Base-by-base conservation (phyloP, 2,888 invertebrate genomes). In the Trichogramma dendrolimi region DNA sequence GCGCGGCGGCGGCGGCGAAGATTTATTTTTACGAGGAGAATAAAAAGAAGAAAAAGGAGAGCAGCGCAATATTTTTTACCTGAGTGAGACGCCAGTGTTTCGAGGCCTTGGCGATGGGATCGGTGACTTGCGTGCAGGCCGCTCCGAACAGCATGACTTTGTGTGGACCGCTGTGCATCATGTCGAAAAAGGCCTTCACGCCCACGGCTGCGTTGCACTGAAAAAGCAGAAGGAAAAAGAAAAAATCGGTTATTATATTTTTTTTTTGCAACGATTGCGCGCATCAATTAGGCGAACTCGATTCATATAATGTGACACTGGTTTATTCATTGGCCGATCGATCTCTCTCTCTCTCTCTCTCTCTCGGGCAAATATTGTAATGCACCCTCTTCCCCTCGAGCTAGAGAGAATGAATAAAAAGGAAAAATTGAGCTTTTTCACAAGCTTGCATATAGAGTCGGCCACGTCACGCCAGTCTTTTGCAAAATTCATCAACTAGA, bases 61-160 rank as follows among this genome's bases (percentile, higher is more conserved):
- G 8, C 8, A 5, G 51, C 10, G 4, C n/a, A 47, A 51, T 54
- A 10, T 39, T 11, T 49, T 73, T 75, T 80, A 92, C 92, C 87
- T 96, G 96, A 0, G 94, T 93, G 59, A 99, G 85, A 76, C 95
- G 92, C 96, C 97, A 99, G 79, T 95, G 96, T 73, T 94, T 94
- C 60, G 95, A 93, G 5, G 96, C 95, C 80, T 96, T 95, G 6
- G 96, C 96, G 68, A 97, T 94, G 49, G 96, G 96, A 79, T 96
- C 96, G 0, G 96, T 97, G 70, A 97, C 96, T 76, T 93, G 91
- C 0, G 95, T 95, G 80, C 97, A 97, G 4, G 96, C 95, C 4
- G 94, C 96, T 1, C 97, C 97, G 74, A 97, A 97, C 70, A 97
- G 83, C 91, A 96, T 94, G 71, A 96, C 83, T 81, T 96, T 96